Conservation (phyloP, 2,888 invertebrate species). For the Stenolophus ochropezus region DNA sequence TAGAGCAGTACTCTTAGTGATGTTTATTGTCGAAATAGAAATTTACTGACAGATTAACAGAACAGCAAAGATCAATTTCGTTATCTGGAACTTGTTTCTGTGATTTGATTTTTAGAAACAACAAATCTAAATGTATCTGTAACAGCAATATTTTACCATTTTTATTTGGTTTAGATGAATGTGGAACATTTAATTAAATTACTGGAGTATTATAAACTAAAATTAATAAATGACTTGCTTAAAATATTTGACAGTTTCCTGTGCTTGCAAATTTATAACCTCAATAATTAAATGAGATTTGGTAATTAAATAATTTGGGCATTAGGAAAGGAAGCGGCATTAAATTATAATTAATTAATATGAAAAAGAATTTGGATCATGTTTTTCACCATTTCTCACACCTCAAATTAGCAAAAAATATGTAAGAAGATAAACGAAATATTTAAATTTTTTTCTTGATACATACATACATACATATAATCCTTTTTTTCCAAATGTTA, state of each 20-base stretch:
- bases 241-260: slow-evolving; percentile 5
- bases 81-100: slow-evolving; percentile 2
- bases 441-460: no score
- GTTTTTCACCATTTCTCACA: neutral
- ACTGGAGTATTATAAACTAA: neutral
- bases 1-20: no score
- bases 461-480: no score
- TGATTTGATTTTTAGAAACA: neutral
- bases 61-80: slow-evolving; percentile 33
- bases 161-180: neutral
- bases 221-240: neutral
- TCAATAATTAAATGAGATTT: slow-evolving; percentile 3
- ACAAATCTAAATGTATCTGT: neutral
- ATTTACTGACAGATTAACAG: slow-evolving; percentile 5
- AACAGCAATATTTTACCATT: neutral
- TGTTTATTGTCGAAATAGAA: neutral
- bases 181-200: neutral
- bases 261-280: neutral
- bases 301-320: slow-evolving; percentile 1
- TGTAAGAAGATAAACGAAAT: no score
- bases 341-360: slow-evolving; percentile 1
- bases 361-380: neutral
- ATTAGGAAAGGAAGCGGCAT: neutral
- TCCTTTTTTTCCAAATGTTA: no score
- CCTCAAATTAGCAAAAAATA: neutral